Evolutionary conservation across 2,113 vertebrate genomes (phyloP).

Genomic region (Actenoides hombroni): DNA sequence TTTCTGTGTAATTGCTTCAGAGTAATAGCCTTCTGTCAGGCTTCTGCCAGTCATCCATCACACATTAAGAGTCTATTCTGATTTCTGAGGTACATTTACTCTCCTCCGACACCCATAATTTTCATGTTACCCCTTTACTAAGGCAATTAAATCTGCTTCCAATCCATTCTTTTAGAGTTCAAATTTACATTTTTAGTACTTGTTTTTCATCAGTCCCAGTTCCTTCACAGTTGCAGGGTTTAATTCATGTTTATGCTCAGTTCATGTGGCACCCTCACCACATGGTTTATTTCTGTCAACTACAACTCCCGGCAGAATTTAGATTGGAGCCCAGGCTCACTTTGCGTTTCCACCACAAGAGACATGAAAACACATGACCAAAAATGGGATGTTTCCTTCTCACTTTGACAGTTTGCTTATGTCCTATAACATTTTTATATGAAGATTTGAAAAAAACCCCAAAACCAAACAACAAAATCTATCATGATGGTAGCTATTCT

Average conservation of each 20-base stretch:
- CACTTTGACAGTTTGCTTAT: neutral
- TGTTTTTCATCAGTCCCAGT: neutral
- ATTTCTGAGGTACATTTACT: slow-evolving; percentile 29
- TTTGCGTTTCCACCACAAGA: neutral
- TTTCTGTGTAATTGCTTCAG: neutral
- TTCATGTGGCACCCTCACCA: neutral
- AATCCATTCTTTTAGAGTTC: neutral
- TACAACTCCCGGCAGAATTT: neutral
- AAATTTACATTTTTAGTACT: slow-evolving; percentile 45
- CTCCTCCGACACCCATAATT: slow-evolving; percentile 26
- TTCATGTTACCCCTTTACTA: slow-evolving; percentile 41
- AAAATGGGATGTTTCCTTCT: neutral
- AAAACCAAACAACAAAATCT: neutral
- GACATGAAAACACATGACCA: neutral
- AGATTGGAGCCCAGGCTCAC: neutral
- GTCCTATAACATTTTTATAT: neutral
- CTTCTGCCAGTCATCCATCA: slow-evolving; percentile 15
- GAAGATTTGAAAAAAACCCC: neutral
- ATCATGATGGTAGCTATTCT: neutral
- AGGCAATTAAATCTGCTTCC: slow-evolving; percentile 36
- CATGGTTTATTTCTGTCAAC: slow-evolving; percentile 2
- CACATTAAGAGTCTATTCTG: neutral
- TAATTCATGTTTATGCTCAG: slow-evolving; percentile 55
- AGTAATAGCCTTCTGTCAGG: slow-evolving; percentile 13
- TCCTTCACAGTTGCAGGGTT: slow-evolving; percentile 1